Conservation (phyloP, 2,113 vertebrate genomes). For the Marmota flaviventris region DNA sequence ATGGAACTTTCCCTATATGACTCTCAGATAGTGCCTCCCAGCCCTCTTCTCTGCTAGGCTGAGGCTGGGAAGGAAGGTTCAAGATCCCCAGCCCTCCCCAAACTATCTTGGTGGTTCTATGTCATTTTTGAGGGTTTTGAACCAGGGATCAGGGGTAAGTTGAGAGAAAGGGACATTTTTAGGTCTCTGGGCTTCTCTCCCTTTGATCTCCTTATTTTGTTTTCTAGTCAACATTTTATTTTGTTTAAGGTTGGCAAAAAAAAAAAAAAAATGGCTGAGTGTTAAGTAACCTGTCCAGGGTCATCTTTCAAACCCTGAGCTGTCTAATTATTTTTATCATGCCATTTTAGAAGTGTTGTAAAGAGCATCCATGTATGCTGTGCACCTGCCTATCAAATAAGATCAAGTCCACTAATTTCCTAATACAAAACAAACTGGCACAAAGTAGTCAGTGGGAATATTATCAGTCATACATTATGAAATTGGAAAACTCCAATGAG, state of each 20-base stretch:
- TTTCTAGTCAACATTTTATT: constrained; percentile 42
- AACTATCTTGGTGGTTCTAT: neutral
- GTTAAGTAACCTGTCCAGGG: neutral
- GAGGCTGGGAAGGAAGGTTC: neutral
- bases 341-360: constrained; percentile 4
- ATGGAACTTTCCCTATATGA: neutral
- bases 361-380: neutral
- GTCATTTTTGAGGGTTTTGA: neutral
- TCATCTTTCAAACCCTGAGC: neutral
- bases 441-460: constrained; percentile 37
- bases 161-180: neutral
- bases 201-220: neutral
- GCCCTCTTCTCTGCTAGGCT: neutral
- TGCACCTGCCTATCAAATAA: constrained; percentile 38
- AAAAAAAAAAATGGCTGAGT: neutral
- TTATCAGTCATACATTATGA: constrained; percentile 51
- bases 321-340: constrained; percentile 50
- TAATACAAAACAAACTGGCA: constrained; percentile 10
- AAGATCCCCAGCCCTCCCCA: neutral
- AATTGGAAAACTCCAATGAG: constrained; percentile 42
- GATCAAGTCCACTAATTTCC: constrained; percentile 50
- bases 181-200: neutral
- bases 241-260: constrained; percentile 25
- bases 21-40: neutral
- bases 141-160: neutral